These are phyloP conservation scores for Tinamus guttatus DNA, from an alignment of 2,113 vertebrate species.

Conservation along the genomic window DNA sequence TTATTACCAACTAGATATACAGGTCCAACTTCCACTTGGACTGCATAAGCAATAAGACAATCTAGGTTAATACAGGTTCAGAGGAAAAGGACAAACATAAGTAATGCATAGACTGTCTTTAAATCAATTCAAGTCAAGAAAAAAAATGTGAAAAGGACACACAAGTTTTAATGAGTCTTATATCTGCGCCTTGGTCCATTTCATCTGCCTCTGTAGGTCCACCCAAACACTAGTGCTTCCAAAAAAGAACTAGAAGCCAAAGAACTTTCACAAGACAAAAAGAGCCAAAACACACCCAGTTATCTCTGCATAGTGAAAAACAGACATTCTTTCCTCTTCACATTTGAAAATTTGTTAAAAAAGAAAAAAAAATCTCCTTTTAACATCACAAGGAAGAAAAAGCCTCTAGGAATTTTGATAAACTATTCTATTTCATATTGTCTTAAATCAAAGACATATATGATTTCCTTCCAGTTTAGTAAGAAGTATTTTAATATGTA, in stretches of 20 bases:
- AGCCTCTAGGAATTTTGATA: not conserved
- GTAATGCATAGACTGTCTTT: not conserved
- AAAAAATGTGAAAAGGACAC: not conserved
- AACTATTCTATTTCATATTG: not conserved
- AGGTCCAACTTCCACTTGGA: not conserved
- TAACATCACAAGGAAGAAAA: not conserved
- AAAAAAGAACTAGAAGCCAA: accelerated
- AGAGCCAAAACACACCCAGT: not conserved
- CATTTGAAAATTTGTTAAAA: not conserved
- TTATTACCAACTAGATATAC: not conserved
- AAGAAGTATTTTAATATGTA: not conserved
- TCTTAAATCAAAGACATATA: not conserved
- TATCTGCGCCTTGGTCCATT: not conserved
- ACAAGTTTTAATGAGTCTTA: not conserved
- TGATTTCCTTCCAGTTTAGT: not conserved
- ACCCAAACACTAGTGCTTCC: not conserved
- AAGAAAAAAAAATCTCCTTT: not conserved
- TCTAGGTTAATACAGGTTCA: not conserved
- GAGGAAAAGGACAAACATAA: not conserved
- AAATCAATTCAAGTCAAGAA: not conserved
- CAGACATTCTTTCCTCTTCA: accelerated
- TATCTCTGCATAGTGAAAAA: not conserved
- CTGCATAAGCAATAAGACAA: not conserved
- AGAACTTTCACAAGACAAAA: not conserved
- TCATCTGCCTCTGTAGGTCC: not conserved